These are phyloP conservation scores for Adelphocoris suturalis DNA, from an alignment of 2,888 invertebrate species.

Conservation along the genomic window DNA sequence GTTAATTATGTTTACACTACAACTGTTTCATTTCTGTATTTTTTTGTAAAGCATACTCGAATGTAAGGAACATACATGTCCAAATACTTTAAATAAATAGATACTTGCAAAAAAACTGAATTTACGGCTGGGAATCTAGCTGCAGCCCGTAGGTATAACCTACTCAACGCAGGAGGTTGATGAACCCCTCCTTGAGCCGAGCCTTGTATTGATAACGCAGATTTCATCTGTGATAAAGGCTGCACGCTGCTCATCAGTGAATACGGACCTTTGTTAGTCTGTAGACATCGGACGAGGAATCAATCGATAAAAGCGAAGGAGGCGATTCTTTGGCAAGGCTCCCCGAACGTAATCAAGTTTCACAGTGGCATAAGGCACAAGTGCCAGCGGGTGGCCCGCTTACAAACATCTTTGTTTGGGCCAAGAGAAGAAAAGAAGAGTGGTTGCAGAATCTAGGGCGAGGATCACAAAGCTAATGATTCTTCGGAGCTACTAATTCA, in stretches of 20 bases:
- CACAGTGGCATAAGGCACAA: conserved; percentile 25
- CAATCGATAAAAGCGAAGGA: conserved; percentile 25
- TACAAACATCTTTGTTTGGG: conserved; percentile 13
- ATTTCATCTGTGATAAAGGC: conserved; percentile 10
- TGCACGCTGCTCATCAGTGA: conserved; percentile 19
- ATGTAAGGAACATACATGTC: too few relatives aligned
- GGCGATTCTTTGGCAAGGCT: neutral
- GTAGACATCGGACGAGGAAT: conserved; percentile 25
- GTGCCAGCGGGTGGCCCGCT: conserved; percentile 19
- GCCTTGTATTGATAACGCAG: conserved; percentile 12
- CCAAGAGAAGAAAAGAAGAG: conserved; percentile 14
- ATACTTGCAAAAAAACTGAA: too few relatives aligned
- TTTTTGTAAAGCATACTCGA: too few relatives aligned
- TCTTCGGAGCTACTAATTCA: neutral
- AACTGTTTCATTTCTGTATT: too few relatives aligned
- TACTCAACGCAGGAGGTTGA: neutral
- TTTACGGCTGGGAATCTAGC: too few relatives aligned
- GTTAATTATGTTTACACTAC: too few relatives aligned
- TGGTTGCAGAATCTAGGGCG: conserved; percentile 25
- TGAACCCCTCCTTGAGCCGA: conserved; percentile 13
- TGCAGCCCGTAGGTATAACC: neutral
- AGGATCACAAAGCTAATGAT: conserved; percentile 20
- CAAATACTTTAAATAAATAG: too few relatives aligned
- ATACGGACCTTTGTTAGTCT: conserved; percentile 25
- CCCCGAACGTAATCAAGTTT: conserved; percentile 5